Conservation (phyloP, 64 coral and sea anemone genomes). For the Hydrozoanthus tunicans region DNA sequence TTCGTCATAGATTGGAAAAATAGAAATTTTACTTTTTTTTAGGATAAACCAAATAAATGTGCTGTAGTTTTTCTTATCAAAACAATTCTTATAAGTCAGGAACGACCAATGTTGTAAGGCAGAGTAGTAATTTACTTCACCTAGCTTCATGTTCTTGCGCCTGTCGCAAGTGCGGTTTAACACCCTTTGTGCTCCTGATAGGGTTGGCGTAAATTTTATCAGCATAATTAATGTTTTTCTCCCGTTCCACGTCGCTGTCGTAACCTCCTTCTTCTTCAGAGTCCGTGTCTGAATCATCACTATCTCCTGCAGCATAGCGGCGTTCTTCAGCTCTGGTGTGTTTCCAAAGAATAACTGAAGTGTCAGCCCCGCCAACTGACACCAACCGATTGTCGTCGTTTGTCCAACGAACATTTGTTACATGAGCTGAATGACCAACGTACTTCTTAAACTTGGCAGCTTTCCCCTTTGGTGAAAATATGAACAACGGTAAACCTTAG, state of each 20-base stretch:
- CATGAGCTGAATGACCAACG: slow-evolving; percentile 95
- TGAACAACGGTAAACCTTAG: too few species aligned
- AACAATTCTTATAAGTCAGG: too few species aligned
- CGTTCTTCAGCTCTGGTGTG: slow-evolving; percentile 60
- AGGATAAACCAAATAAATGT: too few species aligned
- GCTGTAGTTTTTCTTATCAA: too few species aligned
- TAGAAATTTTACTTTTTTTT: too few species aligned
- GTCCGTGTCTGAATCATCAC: slow-evolving; percentile 96
- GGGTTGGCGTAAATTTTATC: slow-evolving; percentile 98
- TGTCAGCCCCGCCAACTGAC: slow-evolving; percentile 95
- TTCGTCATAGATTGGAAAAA: too few species aligned
- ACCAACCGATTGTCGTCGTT: slow-evolving; percentile 83
- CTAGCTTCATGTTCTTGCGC: slow-evolving; percentile 71
- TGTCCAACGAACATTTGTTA: slow-evolving; percentile 97
- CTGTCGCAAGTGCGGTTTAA: slow-evolving; percentile 88
- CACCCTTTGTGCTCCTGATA: slow-evolving; percentile 85
- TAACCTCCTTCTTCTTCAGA: slow-evolving; percentile 96
- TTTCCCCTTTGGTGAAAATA: slow-evolving; percentile 67
- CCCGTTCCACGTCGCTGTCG: slow-evolving; percentile 90
- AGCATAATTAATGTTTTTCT: slow-evolving; percentile 91
- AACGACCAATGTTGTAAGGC: too few species aligned
- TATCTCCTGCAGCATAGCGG: slow-evolving; percentile 75
- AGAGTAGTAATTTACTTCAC: not conserved
- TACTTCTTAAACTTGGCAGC: slow-evolving; percentile 98
- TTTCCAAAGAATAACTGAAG: slow-evolving; percentile 96